A percentile compares a stretch with the other conserved stretches of the same genome.
Evolutionary conservation across 1,140 invertebrate genomes (phyloP).

Genomic region (Meloidogyne chitwoodi): DNA sequence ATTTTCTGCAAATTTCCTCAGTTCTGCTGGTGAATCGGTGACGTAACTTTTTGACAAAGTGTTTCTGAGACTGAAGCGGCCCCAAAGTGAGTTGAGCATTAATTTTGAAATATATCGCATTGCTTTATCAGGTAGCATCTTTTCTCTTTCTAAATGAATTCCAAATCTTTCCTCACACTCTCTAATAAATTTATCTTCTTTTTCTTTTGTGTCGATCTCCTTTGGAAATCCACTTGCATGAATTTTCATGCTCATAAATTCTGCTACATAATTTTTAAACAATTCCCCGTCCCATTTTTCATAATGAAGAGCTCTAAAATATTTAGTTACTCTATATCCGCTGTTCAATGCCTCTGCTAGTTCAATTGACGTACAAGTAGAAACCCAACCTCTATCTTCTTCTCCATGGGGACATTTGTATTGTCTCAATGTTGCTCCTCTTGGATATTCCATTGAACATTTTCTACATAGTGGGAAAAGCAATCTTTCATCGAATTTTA

Average conservation of each 20-base stretch:
- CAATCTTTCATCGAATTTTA: background rate
- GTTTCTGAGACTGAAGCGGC: too few species aligned
- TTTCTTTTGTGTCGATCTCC: background rate
- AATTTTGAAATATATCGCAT: background rate
- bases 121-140: background rate
- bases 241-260: background rate
- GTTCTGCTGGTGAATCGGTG: background rate
- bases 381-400: background rate
- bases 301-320: background rate
- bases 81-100: too few species aligned
- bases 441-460: background rate
- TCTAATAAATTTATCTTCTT: background rate
- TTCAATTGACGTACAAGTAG: too few species aligned
- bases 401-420: background rate
- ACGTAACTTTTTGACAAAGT: background rate
- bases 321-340: slow-evolving; percentile 5
- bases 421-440: background rate
- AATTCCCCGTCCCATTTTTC: background rate
- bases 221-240: slow-evolving; percentile 2
- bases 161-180: background rate
- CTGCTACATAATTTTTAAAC: too few species aligned
- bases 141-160: background rate
- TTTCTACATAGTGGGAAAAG: background rate
- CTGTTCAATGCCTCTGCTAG: background rate
- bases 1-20: background rate